Base-by-base conservation (phyloP, 2,113 vertebrate genomes). In the Datnioides undecimradiatus region DNA sequence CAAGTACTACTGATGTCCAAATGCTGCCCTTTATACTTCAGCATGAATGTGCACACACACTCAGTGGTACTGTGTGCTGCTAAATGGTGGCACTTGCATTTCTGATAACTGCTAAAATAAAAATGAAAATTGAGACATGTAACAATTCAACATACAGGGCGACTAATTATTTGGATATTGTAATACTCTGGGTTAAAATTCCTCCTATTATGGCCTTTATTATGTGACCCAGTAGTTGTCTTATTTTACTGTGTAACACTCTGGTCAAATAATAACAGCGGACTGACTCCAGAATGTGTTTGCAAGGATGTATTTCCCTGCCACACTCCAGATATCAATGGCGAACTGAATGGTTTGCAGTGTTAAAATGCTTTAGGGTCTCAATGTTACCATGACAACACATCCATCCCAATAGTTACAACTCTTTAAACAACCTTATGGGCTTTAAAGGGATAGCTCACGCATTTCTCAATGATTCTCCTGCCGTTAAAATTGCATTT, bases 311-410 rank as follows among this genome's bases (percentile, higher is more conserved):
- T n/a, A 8, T 46, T 45, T 12, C 48, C 16, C n/a, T 27, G 51
- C 21, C 14, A 14, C 17, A 43, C 17, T n/a, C 17, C 19, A 58
- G 13, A 69, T 62, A 45, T 33, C 33, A 57, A n/a, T 29, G 16
- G 51, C 14, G n/a, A 69, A 45, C 38, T 67, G 45, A 67, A 52
- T 1, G 0, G 21, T 67, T 72, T 29, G 12, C 23, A 25, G 21
- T 45, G 40, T 21, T 79, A 40, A 72, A 62, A 63, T 51, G 46
- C 62, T 67, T 72, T 27, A 63, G 29, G 52, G 29, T 65, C 27
- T 38, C 33, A 38, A 62, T 71, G 71, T 80, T 80, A 60, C 68
- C 68, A 74, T 83, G 83, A 73, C 73, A 85, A 85, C 76, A 57
- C 6, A 64, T 25, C 25, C 36, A 51, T 82, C 40, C 57, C 45